Conservation (phyloP, 1,140 invertebrate species). For the Microplitis demolitor region DNA sequence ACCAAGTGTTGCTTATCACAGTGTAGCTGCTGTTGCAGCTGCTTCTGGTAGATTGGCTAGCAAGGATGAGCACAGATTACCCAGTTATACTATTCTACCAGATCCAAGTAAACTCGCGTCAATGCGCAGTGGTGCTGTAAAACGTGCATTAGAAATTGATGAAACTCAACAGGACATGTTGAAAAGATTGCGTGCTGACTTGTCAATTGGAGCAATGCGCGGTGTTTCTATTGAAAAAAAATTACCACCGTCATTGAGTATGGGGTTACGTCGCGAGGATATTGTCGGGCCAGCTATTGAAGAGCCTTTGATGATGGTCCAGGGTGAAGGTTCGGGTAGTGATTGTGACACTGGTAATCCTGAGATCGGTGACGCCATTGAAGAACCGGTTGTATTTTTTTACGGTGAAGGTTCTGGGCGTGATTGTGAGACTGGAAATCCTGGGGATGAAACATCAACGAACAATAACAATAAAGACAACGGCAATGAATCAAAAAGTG, state of each 20-base stretch:
- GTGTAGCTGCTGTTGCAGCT: background rate
- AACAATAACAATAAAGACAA: slow-evolving; percentile 50
- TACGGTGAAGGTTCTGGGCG: slow-evolving; percentile 74
- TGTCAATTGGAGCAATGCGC: slow-evolving; percentile 41
- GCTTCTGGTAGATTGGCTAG: slow-evolving; percentile 30
- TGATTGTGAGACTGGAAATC: slow-evolving; percentile 73
- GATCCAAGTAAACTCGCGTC: slow-evolving; percentile 56
- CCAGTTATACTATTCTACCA: slow-evolving; percentile 53
- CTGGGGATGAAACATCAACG: slow-evolving; percentile 48
- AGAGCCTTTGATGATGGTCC: slow-evolving; percentile 75
- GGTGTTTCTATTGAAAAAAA: slow-evolving; percentile 45
- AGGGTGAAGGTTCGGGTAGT: slow-evolving; percentile 74
- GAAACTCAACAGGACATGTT: slow-evolving; percentile 40
- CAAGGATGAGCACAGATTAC: slow-evolving; percentile 53
- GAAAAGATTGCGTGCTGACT: slow-evolving; percentile 52
- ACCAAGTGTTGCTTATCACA: slow-evolving; percentile 41
- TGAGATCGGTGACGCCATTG: slow-evolving; percentile 69
- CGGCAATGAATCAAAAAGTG: slow-evolving; percentile 47
- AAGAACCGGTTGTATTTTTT: slow-evolving; percentile 74
- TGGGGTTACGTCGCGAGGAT: slow-evolving; percentile 50
- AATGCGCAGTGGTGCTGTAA: slow-evolving; percentile 43
- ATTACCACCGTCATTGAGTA: slow-evolving; percentile 21
- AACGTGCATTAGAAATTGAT: slow-evolving; percentile 51
- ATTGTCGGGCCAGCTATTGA: slow-evolving; percentile 70
- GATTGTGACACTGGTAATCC: slow-evolving; percentile 69